Evolutionary conservation across 2,888 invertebrate genomes (phyloP).

Genomic region (Plutella xylostella): DNA sequence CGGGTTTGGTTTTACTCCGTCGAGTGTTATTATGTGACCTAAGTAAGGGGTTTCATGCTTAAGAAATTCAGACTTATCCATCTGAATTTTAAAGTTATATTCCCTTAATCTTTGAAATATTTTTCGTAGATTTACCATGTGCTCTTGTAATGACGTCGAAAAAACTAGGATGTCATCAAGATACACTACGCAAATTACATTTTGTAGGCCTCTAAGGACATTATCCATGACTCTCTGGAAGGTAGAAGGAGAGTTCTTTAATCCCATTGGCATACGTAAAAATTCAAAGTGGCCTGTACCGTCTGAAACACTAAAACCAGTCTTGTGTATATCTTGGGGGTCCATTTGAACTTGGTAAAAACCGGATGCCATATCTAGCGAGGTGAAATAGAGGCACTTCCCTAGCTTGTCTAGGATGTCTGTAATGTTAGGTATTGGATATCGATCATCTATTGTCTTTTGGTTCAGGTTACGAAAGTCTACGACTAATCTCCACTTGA

Average conservation of each 20-base stretch:
- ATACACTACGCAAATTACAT: slow-evolving; percentile 24
- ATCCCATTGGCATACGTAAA: slow-evolving; percentile 22
- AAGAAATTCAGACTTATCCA: too few relatives aligned
- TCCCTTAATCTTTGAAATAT: slow-evolving; percentile 6
- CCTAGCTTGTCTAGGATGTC: too few relatives aligned
- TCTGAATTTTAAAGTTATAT: background rate
- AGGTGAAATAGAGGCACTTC: slow-evolving; percentile 14
- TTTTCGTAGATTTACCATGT: slow-evolving; percentile 19
- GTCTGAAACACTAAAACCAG: slow-evolving; percentile 22
- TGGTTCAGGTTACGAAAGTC: slow-evolving; percentile 22
- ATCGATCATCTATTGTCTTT: slow-evolving; percentile 20
- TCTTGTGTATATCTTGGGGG: slow-evolving; percentile 20
- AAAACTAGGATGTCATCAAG: slow-evolving; percentile 28
- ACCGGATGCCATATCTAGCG: slow-evolving; percentile 11
- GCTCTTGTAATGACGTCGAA: slow-evolving; percentile 22
- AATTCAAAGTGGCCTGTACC: slow-evolving; percentile 24
- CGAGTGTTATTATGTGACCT: background rate
- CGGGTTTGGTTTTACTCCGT: background rate
- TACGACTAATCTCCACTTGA: too few relatives aligned
- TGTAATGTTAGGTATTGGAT: too few relatives aligned
- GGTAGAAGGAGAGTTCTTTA: slow-evolving; percentile 22
- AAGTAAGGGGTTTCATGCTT: background rate
- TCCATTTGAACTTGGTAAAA: slow-evolving; percentile 11
- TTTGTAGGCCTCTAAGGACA: too few relatives aligned
- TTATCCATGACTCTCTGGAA: too few relatives aligned